A percentile compares a stretch with the other conserved stretches of the same genome.
Evolutionary conservation across 2,113 vertebrate genomes (phyloP).

Genomic region (Phylloscopus trochilus): DNA sequence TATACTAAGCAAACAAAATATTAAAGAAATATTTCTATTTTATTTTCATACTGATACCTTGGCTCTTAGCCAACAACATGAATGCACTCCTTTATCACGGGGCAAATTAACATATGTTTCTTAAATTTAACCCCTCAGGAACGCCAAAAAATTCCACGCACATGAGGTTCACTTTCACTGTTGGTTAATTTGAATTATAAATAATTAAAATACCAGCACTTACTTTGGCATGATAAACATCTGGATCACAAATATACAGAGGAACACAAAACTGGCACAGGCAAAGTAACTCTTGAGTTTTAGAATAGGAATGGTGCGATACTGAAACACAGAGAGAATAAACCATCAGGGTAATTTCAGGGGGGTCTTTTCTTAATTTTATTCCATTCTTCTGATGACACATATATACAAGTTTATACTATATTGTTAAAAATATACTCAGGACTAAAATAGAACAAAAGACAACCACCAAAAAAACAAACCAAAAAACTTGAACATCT

Average conservation of each 20-base stretch:
- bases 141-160: background rate
- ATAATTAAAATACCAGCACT: conserved; percentile 17
- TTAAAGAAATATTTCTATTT: background rate
- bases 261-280: conserved; percentile 86
- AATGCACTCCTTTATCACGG: background rate
- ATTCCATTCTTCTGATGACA: background rate
- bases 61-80: background rate
- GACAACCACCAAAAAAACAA: background rate
- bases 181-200: background rate
- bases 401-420: background rate
- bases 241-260: conserved; percentile 90
- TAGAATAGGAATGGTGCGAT: conserved; percentile 86
- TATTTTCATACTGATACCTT: background rate
- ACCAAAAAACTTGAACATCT: background rate
- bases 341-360: background rate
- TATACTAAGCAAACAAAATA: background rate
- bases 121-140: background rate
- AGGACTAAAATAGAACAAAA: background rate
- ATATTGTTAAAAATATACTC: background rate
- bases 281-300: conserved; percentile 86
- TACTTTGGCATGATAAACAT: conserved; percentile 83
- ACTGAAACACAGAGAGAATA: conserved; percentile 71
- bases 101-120: background rate
- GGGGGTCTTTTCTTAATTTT: background rate
- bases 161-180: background rate